A percentile compares a stretch with the other conserved stretches of the same genome.
These are phyloP conservation scores for Liasis olivaceus DNA, from an alignment of 2,797 vertebrate species.

Conservation along the genomic window DNA sequence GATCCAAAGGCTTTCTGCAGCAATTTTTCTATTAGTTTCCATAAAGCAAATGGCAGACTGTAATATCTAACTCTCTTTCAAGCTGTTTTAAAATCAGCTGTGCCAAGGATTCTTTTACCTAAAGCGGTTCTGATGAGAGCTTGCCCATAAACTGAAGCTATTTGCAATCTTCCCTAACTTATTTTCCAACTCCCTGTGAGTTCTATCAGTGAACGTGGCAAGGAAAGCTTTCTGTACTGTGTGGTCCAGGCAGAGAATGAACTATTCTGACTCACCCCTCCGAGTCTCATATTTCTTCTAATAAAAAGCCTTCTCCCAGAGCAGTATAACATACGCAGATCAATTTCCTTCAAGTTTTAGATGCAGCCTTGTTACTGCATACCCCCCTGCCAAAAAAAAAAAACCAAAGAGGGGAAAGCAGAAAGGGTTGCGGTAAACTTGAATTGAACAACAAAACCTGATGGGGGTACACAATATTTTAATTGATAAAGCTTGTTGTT, in stretches of 20 bases:
- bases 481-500: neutral
- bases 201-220: conserved; percentile 6
- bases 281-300: conserved; percentile 26
- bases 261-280: neutral
- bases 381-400: neutral
- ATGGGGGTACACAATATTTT: neutral
- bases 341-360: neutral
- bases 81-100: neutral
- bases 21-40: conserved; percentile 22
- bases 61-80: neutral
- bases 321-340: neutral
- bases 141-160: neutral
- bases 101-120: neutral
- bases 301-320: neutral
- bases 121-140: neutral
- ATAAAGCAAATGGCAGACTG: rapidly evolving
- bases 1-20: neutral
- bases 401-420: neutral
- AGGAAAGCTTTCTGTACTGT: neutral
- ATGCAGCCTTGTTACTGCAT: neutral
- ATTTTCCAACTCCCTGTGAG: neutral
- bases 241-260: rapidly evolving
- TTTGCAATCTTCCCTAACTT: neutral
- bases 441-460: neutral
- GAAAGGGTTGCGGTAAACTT: neutral